Evolutionary conservation across 2,888 invertebrate genomes (phyloP), one percentile per base, ranked within the genome.

Genomic region (Anagyrus pseudococci): DNA sequence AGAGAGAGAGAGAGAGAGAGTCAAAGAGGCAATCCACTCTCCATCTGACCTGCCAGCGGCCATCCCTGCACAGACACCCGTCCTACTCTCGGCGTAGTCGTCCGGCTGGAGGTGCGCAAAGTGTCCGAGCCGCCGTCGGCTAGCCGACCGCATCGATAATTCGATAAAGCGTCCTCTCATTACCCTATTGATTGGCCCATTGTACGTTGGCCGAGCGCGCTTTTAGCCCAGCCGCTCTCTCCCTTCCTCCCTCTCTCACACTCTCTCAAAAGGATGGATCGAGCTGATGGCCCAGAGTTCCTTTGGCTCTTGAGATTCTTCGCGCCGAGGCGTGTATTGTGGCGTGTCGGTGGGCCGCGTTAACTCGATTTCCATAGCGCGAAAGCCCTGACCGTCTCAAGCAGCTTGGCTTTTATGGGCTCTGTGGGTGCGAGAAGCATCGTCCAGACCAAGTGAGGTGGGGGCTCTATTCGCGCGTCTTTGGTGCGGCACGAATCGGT

Each of bases 151-250:
- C 75, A 72, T 77, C 77, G 76, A 79, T 80, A 80, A 80, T 80
- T 80, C 73, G 76, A 80, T 80, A 75, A 78, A 75, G 76, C 75
- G 75, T 77, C 77, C 80, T 77, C 78, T 77, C 78, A 79, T 80
- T 80, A 80, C 78, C 78, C 76, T 80, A 80, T 80, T 80, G 80
- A 80, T 80, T 80, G 79, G 76, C 73, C 77, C 76, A 80, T 80
- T 80, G 79, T 80, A 73, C 72, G 43, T 13, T 13, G 33, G 33
- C 33, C 33, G 13, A 33, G 33, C 33, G 33, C 6, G 19, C 43
- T 15, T 41, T 15, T 41, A 4, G 4, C n/a, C 17, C 17, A 2
- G 2, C 8, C 7, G 2, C 43, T 17, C 43, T 43, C 33, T 4
- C 33, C 8, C 33, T 8, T 15, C 33, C 2, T 37, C 33, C 15